Percentiles rank a stretch among this genome's conserved stretches.
Conservation (phyloP, 92 coral and sea anemone species). For the Muricea muricata region DNA sequence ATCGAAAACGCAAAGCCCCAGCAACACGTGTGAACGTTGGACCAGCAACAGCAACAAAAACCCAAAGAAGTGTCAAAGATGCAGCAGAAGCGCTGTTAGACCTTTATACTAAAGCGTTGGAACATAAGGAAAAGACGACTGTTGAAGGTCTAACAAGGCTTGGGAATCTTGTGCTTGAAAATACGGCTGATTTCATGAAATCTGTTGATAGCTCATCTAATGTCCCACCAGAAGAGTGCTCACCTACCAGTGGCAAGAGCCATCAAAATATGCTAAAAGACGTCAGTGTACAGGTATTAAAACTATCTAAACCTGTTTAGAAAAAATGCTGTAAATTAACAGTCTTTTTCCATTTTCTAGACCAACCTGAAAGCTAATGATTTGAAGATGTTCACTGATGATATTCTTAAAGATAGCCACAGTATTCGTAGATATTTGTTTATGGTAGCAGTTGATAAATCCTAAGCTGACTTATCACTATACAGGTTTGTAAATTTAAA, state of each 20-base stretch:
- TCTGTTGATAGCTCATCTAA: not conserved
- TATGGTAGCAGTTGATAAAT: conserved; percentile 22
- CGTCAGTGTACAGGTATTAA: not conserved
- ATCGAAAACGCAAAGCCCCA: conserved; percentile 29
- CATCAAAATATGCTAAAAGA: not conserved
- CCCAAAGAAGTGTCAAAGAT: not conserved
- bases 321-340: not conserved
- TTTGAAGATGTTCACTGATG: conserved; percentile 1
- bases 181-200: not conserved
- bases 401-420: conserved; percentile 12
- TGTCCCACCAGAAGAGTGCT: not conserved
- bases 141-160: conserved; percentile 10
- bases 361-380: conserved; percentile 5
- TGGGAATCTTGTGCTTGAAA: not conserved
- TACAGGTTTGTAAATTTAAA: conserved; percentile 20
- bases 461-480: conserved; percentile 26
- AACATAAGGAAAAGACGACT: conserved; percentile 1
- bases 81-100: conserved; percentile 23
- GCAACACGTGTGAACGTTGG: not conserved
- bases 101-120: not conserved
- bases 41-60: not conserved
- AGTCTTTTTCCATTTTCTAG: not conserved
- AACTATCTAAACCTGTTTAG: not conserved
- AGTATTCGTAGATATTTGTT: not conserved
- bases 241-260: not conserved